Conservation (phyloP, 2,888 invertebrate species). For the Zaprionus obscuricornis region DNA sequence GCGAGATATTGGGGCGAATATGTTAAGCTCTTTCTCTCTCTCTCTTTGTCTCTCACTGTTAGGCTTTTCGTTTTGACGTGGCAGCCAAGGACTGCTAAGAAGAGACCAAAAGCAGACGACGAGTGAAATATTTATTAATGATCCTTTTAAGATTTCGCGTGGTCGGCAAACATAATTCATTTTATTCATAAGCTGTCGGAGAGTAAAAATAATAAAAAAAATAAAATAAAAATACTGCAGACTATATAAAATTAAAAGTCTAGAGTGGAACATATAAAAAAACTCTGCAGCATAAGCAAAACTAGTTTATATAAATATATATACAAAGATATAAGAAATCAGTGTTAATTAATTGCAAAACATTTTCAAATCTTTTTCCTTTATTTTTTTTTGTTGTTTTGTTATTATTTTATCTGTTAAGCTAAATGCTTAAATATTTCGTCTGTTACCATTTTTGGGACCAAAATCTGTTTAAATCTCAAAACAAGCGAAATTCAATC, state of each 20-base stretch:
- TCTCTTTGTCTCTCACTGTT: constrained; percentile 26
- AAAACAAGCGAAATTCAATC: neutral
- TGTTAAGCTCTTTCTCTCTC: constrained; percentile 55
- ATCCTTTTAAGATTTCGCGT: constrained; percentile 81
- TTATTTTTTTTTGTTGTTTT: too few species aligned
- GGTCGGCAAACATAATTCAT: constrained; percentile 81
- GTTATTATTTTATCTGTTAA: neutral
- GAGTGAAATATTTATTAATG: constrained; percentile 79
- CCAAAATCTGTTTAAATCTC: constrained; percentile 6
- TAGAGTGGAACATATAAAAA: too few species aligned
- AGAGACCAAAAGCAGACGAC: constrained; percentile 31
- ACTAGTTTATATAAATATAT: too few species aligned
- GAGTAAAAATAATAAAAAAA: constrained; percentile 17
- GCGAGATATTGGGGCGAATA: constrained; percentile 30
- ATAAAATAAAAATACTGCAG: neutral
- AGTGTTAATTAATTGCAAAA: too few species aligned
- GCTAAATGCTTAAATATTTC: neutral
- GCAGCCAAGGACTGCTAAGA: constrained; percentile 41
- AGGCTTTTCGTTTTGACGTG: constrained; percentile 47
- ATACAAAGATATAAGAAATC: too few species aligned
- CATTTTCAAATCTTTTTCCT: too few species aligned
- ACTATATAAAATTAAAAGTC: neutral
- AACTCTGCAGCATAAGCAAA: too few species aligned
- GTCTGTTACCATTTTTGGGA: neutral
- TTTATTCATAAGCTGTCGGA: constrained; percentile 74